phyloP scores from a whole-genome alignment of 2,113 vertebrate species.

The Microtus ochrogaster region DNA sequence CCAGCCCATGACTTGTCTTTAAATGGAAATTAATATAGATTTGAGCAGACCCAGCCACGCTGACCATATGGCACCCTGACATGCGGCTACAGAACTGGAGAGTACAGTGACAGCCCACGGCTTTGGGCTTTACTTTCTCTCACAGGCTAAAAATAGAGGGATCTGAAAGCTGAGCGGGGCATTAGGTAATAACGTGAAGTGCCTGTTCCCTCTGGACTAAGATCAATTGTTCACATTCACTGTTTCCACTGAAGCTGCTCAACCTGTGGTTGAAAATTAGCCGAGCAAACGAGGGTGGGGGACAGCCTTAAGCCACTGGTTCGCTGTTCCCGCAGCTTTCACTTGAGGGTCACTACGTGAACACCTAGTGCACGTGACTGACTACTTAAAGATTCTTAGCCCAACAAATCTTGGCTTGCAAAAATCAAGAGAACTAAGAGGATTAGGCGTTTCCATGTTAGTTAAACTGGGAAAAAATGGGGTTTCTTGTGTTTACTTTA shows the following conservation, averaged over 20 bases:
- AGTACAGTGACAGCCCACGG: not conserved
- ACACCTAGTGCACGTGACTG: slow-evolving; percentile 83
- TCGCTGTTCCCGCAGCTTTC: slow-evolving; percentile 75
- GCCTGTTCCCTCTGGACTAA: not conserved
- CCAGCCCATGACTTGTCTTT: not conserved
- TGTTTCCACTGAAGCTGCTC: not conserved
- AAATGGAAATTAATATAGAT: not conserved
- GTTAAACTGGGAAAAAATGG: slow-evolving; percentile 84
- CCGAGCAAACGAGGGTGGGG: slow-evolving; percentile 55
- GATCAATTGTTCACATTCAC: not conserved
- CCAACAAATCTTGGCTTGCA: slow-evolving; percentile 85
- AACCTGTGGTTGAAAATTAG: slow-evolving; percentile 53
- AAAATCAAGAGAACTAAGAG: slow-evolving; percentile 85
- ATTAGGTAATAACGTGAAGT: not conserved
- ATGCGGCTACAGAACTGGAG: not conserved
- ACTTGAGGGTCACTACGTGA: slow-evolving; percentile 79
- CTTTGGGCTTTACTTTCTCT: not conserved
- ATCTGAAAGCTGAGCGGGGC: not conserved
- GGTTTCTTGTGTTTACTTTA: slow-evolving; percentile 81
- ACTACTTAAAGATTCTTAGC: slow-evolving; percentile 81
- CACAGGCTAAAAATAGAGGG: not conserved
- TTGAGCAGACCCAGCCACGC: not conserved
- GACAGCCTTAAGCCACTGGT: slow-evolving; percentile 65
- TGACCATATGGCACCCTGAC: not conserved
- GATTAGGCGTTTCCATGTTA: slow-evolving; percentile 85